These are phyloP conservation scores for Trichechus manatus DNA, from an alignment of 2,113 vertebrate species.

Conservation along the genomic window DNA sequence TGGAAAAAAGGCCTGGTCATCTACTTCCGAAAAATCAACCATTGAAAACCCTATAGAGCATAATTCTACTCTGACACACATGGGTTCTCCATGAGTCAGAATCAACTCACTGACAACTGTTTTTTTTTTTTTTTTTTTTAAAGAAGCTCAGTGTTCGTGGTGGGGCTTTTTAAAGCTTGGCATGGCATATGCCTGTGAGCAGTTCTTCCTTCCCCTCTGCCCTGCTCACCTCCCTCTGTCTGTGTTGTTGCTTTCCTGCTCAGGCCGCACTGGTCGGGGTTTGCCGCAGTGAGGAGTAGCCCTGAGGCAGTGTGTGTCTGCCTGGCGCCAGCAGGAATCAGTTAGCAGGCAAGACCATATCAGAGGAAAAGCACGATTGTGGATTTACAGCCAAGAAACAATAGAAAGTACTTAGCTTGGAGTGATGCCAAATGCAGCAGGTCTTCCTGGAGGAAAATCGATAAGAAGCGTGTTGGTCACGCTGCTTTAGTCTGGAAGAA, in stretches of 20 bases:
- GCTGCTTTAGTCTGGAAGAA: constrained; percentile 34
- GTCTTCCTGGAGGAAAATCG: background rate
- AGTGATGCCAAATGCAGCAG: constrained; percentile 39
- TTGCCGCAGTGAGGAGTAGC: background rate
- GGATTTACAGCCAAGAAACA: constrained; percentile 77
- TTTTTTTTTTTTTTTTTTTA: background rate
- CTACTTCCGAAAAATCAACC: background rate
- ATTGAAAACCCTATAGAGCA: background rate
- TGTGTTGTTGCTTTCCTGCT: background rate
- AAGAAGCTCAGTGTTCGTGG: background rate
- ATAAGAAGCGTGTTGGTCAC: background rate
- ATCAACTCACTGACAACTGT: background rate
- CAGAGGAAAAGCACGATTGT: constrained; percentile 68
- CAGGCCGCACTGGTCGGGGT: background rate
- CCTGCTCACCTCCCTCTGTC: background rate
- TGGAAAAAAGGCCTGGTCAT: background rate
- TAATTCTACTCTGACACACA: background rate
- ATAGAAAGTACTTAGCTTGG: constrained; percentile 67
- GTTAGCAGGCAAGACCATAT: background rate
- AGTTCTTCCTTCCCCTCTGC: background rate
- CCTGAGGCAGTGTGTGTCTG: background rate
- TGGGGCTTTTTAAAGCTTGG: background rate
- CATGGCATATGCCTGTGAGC: background rate
- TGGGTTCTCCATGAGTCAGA: background rate
- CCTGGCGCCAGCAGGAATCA: background rate